phyloP scores from a whole-genome alignment of 2,888 invertebrate species.

The Congeria kusceri region DNA sequence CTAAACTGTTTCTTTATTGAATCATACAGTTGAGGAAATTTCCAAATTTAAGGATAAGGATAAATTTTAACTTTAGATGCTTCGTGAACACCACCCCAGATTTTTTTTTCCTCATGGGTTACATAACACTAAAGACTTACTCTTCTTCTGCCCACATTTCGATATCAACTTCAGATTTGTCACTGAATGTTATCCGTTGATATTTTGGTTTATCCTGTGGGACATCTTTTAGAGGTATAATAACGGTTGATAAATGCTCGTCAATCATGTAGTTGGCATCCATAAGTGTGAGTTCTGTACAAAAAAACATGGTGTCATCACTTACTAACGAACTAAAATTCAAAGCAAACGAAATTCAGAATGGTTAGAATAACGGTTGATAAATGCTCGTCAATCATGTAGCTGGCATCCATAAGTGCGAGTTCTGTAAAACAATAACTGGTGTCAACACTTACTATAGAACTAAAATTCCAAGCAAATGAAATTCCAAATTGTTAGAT shows the following conservation, averaged over 20 bases:
- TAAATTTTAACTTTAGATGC: too few species aligned
- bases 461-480: too few species aligned
- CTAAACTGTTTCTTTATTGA: too few species aligned
- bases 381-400: slow-evolving; percentile 82
- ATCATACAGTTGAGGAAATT: too few species aligned
- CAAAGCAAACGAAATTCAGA: neutral
- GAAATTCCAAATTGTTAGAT: too few species aligned
- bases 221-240: slow-evolving; percentile 68
- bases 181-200: slow-evolving; percentile 74
- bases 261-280: slow-evolving; percentile 85
- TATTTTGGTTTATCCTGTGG: slow-evolving; percentile 63
- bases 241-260: slow-evolving; percentile 77
- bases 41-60: too few species aligned
- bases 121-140: too few species aligned
- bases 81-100: too few species aligned
- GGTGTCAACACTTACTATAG: too few species aligned
- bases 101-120: too few species aligned
- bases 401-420: slow-evolving; percentile 85
- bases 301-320: neutral
- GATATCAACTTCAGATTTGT: slow-evolving; percentile 79
- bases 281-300: slow-evolving; percentile 83
- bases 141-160: slow-evolving; percentile 77
- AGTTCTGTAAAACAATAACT: slow-evolving; percentile 78
- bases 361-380: slow-evolving; percentile 72
- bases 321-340: too few species aligned